A percentile compares a stretch with the other conserved stretches of the same genome.
These are phyloP conservation scores for Fringilla coelebs DNA, from an alignment of 2,797 vertebrate species.

Conservation along the genomic window DNA sequence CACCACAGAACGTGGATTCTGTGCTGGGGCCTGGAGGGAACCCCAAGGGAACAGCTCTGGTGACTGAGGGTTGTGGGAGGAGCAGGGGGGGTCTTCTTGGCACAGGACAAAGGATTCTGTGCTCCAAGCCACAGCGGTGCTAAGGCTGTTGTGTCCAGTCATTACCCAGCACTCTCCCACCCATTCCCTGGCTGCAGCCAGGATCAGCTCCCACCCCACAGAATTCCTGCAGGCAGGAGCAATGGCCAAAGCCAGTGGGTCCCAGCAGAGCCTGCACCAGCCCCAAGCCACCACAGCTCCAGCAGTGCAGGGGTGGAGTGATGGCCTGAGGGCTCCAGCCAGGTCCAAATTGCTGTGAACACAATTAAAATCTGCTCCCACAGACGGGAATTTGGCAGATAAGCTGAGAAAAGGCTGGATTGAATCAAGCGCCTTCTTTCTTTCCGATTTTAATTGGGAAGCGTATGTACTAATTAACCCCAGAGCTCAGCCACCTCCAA, in stretches of 20 bases:
- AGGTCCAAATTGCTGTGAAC: background rate
- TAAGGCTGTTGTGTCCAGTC: background rate
- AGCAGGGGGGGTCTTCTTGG: background rate
- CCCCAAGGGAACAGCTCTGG: rapidly evolving
- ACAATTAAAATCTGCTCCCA: slow-evolving; percentile 42
- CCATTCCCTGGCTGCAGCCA: rapidly evolving
- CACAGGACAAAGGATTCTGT: background rate
- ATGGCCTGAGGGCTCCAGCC: background rate
- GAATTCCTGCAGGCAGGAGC: background rate
- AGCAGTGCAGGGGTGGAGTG: rapidly evolving
- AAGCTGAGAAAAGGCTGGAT: background rate
- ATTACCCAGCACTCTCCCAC: rapidly evolving
- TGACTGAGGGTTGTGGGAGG: rapidly evolving
- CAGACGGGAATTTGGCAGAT: slow-evolving; percentile 27
- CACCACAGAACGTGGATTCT: background rate
- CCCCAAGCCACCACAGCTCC: background rate
- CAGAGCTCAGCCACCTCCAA: background rate
- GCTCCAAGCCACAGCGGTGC: background rate
- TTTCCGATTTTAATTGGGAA: slow-evolving; percentile 49
- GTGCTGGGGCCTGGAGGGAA: rapidly evolving
- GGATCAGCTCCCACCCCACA: background rate
- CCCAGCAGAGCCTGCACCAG: background rate
- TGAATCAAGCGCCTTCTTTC: slow-evolving; percentile 22
- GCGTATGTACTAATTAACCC: slow-evolving; percentile 37
- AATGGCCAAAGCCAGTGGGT: background rate